Conservation (phyloP, 2,888 invertebrate genomes). For the Penaeus monodon region DNA sequence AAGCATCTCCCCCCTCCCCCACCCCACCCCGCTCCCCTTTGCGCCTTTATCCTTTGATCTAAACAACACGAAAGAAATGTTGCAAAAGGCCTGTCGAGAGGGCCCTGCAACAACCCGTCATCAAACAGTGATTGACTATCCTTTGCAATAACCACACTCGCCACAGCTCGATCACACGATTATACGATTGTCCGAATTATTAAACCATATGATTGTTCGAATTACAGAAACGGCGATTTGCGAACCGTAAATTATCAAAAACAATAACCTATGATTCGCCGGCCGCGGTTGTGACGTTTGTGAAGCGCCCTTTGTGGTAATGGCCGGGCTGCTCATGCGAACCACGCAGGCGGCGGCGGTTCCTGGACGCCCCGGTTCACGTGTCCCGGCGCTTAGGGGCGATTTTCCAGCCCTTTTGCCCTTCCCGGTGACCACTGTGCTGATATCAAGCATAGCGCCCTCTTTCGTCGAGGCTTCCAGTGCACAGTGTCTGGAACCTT, state of each 20-base stretch:
- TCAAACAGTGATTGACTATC: conserved; percentile 20
- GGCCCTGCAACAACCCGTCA: no score
- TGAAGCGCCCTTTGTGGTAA: neutral
- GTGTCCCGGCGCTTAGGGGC: neutral
- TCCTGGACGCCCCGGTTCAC: neutral
- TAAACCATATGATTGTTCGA: conserved; percentile 13
- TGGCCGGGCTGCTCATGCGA: neutral
- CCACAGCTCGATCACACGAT: no score
- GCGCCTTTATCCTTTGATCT: no score
- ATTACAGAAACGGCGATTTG: conserved; percentile 48
- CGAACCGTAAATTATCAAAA: conserved; percentile 36
- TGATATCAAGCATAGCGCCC: neutral
- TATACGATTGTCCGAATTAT: conserved; percentile 4
- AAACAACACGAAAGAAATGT: no score
- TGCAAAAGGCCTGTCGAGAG: no score
- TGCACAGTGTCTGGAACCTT: neutral
- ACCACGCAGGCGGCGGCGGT: neutral
- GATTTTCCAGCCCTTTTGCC: neutral
- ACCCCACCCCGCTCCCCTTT: no score
- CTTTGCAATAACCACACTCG: conserved; percentile 29
- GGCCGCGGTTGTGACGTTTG: conserved; percentile 10
- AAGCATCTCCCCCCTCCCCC: no score
- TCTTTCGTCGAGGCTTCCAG: neutral
- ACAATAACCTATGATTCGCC: conserved; percentile 31
- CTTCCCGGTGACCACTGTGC: neutral